Evolutionary conservation across 2,797 vertebrate species (phyloP).

Genomic region (Semaprochilodus insignis): DNA sequence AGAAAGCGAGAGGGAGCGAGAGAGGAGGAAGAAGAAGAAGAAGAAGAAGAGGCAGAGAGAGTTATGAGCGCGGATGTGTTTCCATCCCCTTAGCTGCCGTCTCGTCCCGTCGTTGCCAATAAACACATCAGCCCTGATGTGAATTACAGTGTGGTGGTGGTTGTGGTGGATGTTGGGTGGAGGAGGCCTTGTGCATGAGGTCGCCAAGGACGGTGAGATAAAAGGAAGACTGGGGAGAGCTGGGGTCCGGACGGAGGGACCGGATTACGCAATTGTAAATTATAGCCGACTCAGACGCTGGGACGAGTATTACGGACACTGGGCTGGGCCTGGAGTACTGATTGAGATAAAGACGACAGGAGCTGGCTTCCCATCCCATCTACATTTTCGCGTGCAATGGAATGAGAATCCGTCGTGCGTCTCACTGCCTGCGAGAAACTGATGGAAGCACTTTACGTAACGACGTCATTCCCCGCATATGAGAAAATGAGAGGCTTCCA

Average conservation of each 20-base stretch:
- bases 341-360: slow-evolving; percentile 23
- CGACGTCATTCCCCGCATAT: no score
- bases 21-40: slow-evolving; percentile 23
- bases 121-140: slow-evolving; percentile 63
- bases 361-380: background rate
- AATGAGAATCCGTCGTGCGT: no score
- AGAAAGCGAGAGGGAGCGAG: slow-evolving; percentile 48
- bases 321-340: background rate
- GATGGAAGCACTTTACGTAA: no score
- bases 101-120: slow-evolving; percentile 72
- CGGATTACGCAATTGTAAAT: slow-evolving; percentile 70
- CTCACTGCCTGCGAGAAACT: no score
- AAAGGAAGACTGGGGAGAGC: slow-evolving; percentile 54
- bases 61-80: slow-evolving; percentile 38
- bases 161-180: background rate
- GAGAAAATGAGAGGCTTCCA: no score
- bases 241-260: slow-evolving; percentile 59
- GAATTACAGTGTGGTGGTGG: slow-evolving; percentile 39
- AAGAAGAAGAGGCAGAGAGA: slow-evolving; percentile 11
- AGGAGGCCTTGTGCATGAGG: slow-evolving; percentile 28
- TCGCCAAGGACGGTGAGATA: slow-evolving; percentile 61
- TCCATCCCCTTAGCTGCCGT: slow-evolving; percentile 66
- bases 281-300: background rate
- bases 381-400: no score
- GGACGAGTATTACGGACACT: slow-evolving; percentile 8